phyloP scores from a whole-genome alignment of 2,888 invertebrate genomes.

The Cryptus viduatorius region DNA sequence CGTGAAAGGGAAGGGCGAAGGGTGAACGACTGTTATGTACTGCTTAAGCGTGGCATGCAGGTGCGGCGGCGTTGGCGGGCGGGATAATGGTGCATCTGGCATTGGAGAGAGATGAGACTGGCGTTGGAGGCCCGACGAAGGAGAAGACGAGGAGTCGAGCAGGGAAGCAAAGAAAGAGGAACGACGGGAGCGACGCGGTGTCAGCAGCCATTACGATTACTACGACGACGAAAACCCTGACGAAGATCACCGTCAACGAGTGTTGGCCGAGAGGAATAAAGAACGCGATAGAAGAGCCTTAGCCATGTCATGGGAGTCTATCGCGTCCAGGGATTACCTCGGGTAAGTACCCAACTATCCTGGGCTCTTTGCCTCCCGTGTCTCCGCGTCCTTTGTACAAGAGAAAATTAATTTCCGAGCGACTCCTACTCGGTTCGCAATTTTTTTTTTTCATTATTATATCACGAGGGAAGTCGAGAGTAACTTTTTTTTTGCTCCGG shows the following conservation, averaged over 20 bases:
- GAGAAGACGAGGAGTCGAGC: constrained; percentile 70
- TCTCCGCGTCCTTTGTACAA: neutral
- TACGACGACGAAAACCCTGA: constrained; percentile 65
- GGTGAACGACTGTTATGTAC: constrained; percentile 73
- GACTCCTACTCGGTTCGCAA: neutral
- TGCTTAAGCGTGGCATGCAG: constrained; percentile 77
- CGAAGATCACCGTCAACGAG: constrained; percentile 61
- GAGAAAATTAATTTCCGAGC: constrained; percentile 10
- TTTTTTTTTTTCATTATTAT: neutral
- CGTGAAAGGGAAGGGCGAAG: constrained; percentile 33
- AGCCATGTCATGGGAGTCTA: constrained; percentile 94
- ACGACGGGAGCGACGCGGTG: constrained; percentile 69
- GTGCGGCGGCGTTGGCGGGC: constrained; percentile 73
- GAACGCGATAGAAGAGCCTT: constrained; percentile 74
- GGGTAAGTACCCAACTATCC: constrained; percentile 84
- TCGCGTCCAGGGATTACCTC: constrained; percentile 93
- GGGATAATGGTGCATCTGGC: constrained; percentile 74
- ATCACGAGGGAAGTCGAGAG: neutral
- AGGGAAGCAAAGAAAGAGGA: constrained; percentile 68
- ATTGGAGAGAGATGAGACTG: constrained; percentile 78
- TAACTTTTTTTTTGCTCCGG: neutral
- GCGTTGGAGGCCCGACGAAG: constrained; percentile 72
- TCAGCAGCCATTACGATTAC: constrained; percentile 63
- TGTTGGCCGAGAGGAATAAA: constrained; percentile 63
- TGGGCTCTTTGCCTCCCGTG: neutral